These are phyloP conservation scores for Pseudanteris insignis DNA, from an alignment of 2,888 invertebrate genomes.

Conservation along the genomic window DNA sequence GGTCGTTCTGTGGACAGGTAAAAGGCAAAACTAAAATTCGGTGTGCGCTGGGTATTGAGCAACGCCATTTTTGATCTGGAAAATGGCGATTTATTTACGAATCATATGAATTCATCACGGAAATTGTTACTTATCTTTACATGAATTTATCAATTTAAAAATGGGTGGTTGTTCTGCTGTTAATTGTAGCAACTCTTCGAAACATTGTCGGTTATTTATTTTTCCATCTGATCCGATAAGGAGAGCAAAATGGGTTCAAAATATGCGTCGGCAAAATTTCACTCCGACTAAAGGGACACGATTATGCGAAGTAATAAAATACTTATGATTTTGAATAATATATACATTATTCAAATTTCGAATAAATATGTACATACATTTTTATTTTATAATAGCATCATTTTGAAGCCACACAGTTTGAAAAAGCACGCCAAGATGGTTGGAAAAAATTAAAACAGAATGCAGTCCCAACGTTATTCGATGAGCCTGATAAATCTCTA, in stretches of 20 bases:
- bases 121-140: too few relatives aligned
- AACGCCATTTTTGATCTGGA: too few relatives aligned
- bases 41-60: too few relatives aligned
- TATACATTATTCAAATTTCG: too few relatives aligned
- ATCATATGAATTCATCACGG: too few relatives aligned
- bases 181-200: conserved; percentile 2
- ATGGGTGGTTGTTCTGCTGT: conserved; percentile 5
- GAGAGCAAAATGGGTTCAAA: conserved; percentile 9
- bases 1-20: too few relatives aligned
- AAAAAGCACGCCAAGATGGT: conserved; percentile 6
- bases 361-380: too few relatives aligned
- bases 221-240: conserved; percentile 2
- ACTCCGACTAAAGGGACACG: background rate
- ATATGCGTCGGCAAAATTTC: conserved; percentile 5
- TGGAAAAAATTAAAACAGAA: conserved; percentile 7
- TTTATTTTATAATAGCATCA: conserved; percentile 1
- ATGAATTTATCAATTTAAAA: too few relatives aligned
- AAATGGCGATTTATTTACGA: too few relatives aligned
- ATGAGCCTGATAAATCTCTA: conserved; percentile 8
- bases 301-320: conserved; percentile 8
- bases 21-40: too few relatives aligned
- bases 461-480: conserved; percentile 14
- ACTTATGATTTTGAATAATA: too few relatives aligned
- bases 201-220: background rate
- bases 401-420: conserved; percentile 11